Conservation (phyloP, 2,797 vertebrate genomes). For the Scarus forsteni region DNA sequence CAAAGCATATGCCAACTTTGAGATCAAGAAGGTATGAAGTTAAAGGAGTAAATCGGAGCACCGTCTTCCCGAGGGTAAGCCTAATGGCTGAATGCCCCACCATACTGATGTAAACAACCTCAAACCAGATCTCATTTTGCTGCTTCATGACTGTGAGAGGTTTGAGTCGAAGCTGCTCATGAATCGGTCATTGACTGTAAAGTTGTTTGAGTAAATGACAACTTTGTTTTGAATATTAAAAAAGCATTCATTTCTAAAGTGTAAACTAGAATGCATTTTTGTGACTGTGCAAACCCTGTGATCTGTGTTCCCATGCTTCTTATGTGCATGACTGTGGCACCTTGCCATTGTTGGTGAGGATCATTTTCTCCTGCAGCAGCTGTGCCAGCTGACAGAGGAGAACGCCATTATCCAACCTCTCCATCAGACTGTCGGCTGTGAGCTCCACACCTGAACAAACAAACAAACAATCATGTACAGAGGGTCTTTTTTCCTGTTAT, state of each 20-base stretch:
- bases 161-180: not conserved
- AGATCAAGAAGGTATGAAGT: too few species aligned
- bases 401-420: conserved; percentile 93
- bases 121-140: conserved; percentile 2
- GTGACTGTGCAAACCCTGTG: not conserved
- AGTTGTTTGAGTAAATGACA: not conserved
- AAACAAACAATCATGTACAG: conserved; percentile 15
- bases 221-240: too few species aligned
- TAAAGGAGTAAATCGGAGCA: not conserved
- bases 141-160: not conserved
- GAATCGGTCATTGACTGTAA: too few species aligned
- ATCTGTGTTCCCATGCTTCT: not conserved
- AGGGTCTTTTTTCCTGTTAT: not conserved
- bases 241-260: too few species aligned
- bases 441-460: conserved; percentile 87
- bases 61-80: conserved; percentile 10
- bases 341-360: conserved; percentile 74
- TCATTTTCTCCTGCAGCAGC: conserved; percentile 92
- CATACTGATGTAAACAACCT: not conserved
- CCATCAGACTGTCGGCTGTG: conserved; percentile 92
- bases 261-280: not conserved
- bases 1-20: too few species aligned
- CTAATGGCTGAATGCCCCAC: conserved; percentile 6
- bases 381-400: conserved; percentile 94
- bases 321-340: conserved; percentile 46